These are phyloP conservation scores for Trichonephila clavata DNA, from an alignment of 1,140 invertebrate genomes.

Conservation along the genomic window DNA sequence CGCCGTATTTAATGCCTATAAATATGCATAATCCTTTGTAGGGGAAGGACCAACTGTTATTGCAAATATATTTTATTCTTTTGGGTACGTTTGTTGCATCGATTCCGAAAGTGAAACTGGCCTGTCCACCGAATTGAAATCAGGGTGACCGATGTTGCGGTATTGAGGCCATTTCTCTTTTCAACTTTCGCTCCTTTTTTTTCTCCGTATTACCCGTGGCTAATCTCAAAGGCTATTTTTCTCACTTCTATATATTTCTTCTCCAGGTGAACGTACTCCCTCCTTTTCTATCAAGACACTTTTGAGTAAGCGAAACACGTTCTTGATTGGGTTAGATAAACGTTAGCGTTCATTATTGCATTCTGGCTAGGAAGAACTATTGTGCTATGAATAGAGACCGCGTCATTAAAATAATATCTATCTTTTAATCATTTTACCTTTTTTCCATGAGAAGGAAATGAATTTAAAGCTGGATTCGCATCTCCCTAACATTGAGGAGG, in stretches of 20 bases:
- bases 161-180: slow-evolving; percentile 33
- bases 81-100: neutral
- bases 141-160: neutral
- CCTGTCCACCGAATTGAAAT: neutral
- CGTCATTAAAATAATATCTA: neutral
- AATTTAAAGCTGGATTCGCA: neutral
- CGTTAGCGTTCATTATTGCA: neutral
- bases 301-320: neutral
- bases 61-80: neutral
- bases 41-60: too few species aligned
- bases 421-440: neutral
- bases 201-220: neutral
- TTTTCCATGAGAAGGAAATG: neutral
- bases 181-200: slow-evolving; percentile 10
- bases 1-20: too few species aligned
- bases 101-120: slow-evolving; percentile 16
- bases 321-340: neutral
- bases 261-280: slow-evolving; percentile 21
- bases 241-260: too few species aligned
- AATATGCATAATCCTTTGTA: too few species aligned
- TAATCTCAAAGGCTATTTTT: neutral
- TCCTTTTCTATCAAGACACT: neutral
- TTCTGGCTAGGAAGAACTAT: neutral
- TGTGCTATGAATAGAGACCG: neutral
- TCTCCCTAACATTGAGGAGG: too few species aligned